phyloP scores from a whole-genome alignment of 2,888 invertebrate species.

The Andrena trimmerana region DNA sequence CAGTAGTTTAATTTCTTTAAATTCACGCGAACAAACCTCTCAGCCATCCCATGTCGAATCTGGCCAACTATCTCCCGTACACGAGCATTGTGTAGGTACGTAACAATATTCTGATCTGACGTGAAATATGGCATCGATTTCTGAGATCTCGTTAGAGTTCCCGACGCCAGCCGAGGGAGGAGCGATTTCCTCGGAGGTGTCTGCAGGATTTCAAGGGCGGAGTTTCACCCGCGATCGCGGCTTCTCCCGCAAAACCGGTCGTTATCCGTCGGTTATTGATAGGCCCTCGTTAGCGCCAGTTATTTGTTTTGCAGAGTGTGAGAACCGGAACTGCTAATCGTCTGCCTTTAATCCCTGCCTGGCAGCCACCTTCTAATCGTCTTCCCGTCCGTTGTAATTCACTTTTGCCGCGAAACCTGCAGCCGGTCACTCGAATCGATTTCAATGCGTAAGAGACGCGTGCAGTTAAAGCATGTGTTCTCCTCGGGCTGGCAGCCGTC shows the following conservation, averaged over 20 bases:
- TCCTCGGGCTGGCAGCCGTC: not conserved
- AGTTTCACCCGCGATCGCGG: slow-evolving; percentile 76
- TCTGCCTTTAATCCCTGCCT: slow-evolving; percentile 45
- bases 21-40: too few relatives aligned
- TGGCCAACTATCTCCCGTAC: too few relatives aligned
- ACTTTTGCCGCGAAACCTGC: slow-evolving; percentile 3
- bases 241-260: slow-evolving; percentile 77
- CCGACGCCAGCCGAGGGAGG: slow-evolving; percentile 47
- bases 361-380: slow-evolving; percentile 40
- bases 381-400: slow-evolving; percentile 20
- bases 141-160: slow-evolving; percentile 62
- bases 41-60: too few relatives aligned
- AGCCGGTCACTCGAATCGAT: not conserved
- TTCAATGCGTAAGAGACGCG: not conserved
- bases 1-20: too few relatives aligned
- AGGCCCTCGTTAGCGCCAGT: slow-evolving; percentile 79
- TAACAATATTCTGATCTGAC: slow-evolving; percentile 1
- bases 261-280: slow-evolving; percentile 83
- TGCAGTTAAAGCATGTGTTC: not conserved
- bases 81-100: too few relatives aligned
- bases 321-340: slow-evolving; percentile 78
- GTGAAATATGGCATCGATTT: slow-evolving; percentile 25
- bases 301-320: slow-evolving; percentile 78
- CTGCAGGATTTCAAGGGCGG: slow-evolving; percentile 79
- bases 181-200: slow-evolving; percentile 65